These are phyloP conservation scores for Tapirus indicus DNA, from an alignment of 2,797 vertebrate genomes.

Conservation along the genomic window DNA sequence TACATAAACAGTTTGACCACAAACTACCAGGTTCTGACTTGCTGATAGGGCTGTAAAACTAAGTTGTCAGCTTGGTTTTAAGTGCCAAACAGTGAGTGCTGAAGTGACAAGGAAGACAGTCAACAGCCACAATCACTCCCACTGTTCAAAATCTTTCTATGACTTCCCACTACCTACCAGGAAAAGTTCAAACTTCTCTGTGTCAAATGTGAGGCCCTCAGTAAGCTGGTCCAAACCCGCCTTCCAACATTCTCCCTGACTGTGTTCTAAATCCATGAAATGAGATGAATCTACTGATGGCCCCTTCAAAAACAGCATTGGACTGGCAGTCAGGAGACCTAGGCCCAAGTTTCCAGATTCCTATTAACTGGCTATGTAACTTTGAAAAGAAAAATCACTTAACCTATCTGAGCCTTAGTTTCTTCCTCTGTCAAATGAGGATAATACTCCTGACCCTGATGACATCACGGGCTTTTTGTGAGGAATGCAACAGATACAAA, in stretches of 20 bases:
- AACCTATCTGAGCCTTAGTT: not conserved
- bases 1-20: slow-evolving; percentile 61
- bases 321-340: not conserved
- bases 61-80: slow-evolving; percentile 68
- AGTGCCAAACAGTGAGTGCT: slow-evolving; percentile 59
- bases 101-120: slow-evolving; percentile 55
- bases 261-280: slow-evolving; percentile 29
- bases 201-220: slow-evolving; percentile 1
- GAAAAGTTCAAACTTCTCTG: slow-evolving; percentile 44
- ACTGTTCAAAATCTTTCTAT: slow-evolving; percentile 57
- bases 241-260: not conserved
- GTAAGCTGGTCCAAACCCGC: slow-evolving; percentile 41
- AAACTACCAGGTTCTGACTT: slow-evolving; percentile 55
- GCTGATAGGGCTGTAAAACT: slow-evolving; percentile 68
- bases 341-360: not conserved
- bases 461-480: not conserved
- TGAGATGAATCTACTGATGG: not conserved
- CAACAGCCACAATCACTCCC: slow-evolving; percentile 24
- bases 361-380: not conserved
- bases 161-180: slow-evolving; percentile 23
- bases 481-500: slow-evolving; percentile 25
- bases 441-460: not conserved
- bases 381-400: slow-evolving; percentile 58
- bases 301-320: not conserved
- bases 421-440: slow-evolving; percentile 56